Base-by-base conservation (phyloP, 2,113 vertebrate species). In the Corydoras sp. region DNA sequence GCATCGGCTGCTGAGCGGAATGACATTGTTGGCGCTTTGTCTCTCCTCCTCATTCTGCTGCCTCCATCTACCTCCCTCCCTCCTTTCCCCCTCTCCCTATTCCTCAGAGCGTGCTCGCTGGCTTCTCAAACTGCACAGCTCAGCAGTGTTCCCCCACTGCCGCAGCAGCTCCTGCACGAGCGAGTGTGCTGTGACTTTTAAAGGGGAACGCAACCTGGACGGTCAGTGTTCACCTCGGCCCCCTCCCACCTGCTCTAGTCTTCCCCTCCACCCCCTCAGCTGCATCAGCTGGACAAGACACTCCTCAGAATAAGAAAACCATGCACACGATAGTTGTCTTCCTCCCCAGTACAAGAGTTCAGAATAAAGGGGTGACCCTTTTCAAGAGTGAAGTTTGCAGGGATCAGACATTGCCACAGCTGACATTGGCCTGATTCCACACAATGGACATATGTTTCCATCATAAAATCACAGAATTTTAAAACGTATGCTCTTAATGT, bases 101-200 rank as follows among this genome's bases (percentile, higher is more conserved):
- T 88, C 86, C 85, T 77, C 84, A 79, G 77, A 84, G 83, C 84
- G 83, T 84, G 82, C 84, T 85, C 84, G 84, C 89, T 91, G 89
- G 89, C 89, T 89, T 88, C 84, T 84, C 73, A 91, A 93, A 92
- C 89, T 92, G 92, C 92, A 91, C 90, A 81, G 90, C 91, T 93
- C 91, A 93, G 92, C 92, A 93, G 85, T 89, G 90, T 90, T 89
- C 84, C 85, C 80, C 83, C 78, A 85, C 86, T 92, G 92, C 91
- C 88, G 92, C 92, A 92, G 87, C 90, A 86, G 85, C 86, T 91
- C 87, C 91, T 91, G 91, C 91, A 90, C 90, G 88, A 91, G 88
- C 79, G 87, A 85, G 91, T 88, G 89, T 87, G 90, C 88, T 83
- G 85, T 86, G 87, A 88, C 89, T 91, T 91, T 93, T 92, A 93